Evolutionary conservation across 2,888 invertebrate genomes (phyloP).

Genomic region (Synanthedon formicaeformis): DNA sequence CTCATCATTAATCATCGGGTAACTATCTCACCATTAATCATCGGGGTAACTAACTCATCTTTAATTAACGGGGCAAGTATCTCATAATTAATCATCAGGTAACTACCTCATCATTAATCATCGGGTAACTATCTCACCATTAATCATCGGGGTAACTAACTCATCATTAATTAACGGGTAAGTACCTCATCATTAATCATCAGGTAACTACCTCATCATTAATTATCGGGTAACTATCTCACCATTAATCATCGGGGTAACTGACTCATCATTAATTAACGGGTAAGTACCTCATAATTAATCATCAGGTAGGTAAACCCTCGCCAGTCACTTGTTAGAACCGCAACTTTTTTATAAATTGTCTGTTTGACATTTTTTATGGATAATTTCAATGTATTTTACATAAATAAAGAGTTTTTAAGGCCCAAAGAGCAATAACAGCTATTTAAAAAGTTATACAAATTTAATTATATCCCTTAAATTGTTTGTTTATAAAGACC

Average conservation of each 20-base stretch:
- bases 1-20: too few species aligned
- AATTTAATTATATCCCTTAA: too few species aligned
- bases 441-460: too few species aligned
- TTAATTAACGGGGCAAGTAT: constrained; percentile 12
- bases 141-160: constrained; percentile 16
- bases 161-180: constrained; percentile 50
- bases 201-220: constrained; percentile 22
- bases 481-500: too few species aligned
- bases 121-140: constrained; percentile 21
- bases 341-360: too few species aligned
- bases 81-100: constrained; percentile 52
- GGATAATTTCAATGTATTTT: too few species aligned
- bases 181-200: constrained; percentile 45
- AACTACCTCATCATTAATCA: constrained; percentile 47
- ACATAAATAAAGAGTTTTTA: too few species aligned
- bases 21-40: constrained; percentile 36
- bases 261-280: too few species aligned
- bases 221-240: constrained; percentile 6
- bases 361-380: too few species aligned
- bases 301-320: constrained; percentile 38
- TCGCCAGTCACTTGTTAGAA: too few species aligned
- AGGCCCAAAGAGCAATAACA: too few species aligned
- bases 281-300: constrained; percentile 32
- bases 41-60: constrained; percentile 21
- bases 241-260: constrained; percentile 47